Conservation (phyloP, 2,797 vertebrate species). For the Acrossocheilus wenchowensis region DNA sequence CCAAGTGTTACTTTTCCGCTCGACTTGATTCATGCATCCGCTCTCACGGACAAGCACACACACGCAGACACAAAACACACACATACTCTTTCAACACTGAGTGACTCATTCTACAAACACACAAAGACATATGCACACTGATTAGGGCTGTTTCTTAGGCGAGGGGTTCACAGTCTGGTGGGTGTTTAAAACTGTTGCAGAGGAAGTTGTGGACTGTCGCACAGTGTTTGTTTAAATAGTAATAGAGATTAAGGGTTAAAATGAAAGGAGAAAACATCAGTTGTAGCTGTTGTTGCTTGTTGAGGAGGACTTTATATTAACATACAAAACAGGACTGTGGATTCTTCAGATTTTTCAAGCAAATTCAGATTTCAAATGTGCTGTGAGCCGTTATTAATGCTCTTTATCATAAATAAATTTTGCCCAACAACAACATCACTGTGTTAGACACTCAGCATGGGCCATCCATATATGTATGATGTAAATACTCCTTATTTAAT, state of each 20-base stretch:
- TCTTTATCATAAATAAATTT: conserved; percentile 23
- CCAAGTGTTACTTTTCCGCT: conserved; percentile 56
- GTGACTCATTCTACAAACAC: conserved; percentile 42
- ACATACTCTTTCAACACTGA: conserved; percentile 22
- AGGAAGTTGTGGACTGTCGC: neutral
- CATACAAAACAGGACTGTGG: conserved; percentile 37
- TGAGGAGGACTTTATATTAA: conserved; percentile 7
- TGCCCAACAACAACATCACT: neutral
- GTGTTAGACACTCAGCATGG: neutral
- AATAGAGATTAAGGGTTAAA: neutral
- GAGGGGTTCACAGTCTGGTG: neutral
- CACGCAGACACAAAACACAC: conserved; percentile 19
- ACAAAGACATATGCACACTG: conserved; percentile 32
- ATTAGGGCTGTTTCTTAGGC: conserved; percentile 2
- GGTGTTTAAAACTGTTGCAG: conserved; percentile 6
- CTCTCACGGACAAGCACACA: conserved; percentile 49
- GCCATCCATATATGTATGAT: neutral
- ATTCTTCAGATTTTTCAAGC: conserved; percentile 15
- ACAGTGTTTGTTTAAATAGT: conserved; percentile 10
- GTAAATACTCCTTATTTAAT: conserved; percentile 26
- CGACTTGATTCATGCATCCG: conserved; percentile 55
- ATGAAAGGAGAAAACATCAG: neutral
- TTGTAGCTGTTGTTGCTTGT: neutral
- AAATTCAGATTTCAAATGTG: neutral
- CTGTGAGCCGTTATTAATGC: conserved; percentile 19